These are phyloP conservation scores for Epinotia demarniana DNA, from an alignment of 2,888 invertebrate genomes.

Conservation along the genomic window DNA sequence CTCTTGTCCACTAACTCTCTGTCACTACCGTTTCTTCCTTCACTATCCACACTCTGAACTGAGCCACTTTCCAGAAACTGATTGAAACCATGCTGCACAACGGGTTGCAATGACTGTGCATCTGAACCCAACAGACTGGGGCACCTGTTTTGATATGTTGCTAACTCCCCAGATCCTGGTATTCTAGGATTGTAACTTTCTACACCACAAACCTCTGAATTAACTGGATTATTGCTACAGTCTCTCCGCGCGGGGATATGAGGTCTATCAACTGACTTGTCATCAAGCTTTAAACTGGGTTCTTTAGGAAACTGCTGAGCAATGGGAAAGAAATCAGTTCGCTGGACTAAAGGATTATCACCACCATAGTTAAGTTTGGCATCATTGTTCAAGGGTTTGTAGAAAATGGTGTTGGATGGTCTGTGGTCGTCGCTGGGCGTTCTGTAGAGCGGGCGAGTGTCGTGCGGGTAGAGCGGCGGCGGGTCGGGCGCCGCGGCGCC, in stretches of 20 bases:
- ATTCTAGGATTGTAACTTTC: constrained; percentile 68
- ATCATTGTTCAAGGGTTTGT: constrained; percentile 69
- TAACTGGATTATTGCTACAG: constrained; percentile 57
- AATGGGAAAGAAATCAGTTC: constrained; percentile 65
- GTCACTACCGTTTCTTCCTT: constrained; percentile 69
- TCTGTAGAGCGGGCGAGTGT: constrained; percentile 64
- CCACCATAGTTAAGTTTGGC: constrained; percentile 64
- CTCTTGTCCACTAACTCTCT: constrained; percentile 73
- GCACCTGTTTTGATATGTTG: constrained; percentile 72
- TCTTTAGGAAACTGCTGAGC: constrained; percentile 69
- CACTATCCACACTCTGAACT: constrained; percentile 65
- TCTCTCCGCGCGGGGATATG: constrained; percentile 62
- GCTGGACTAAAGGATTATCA: constrained; percentile 58
- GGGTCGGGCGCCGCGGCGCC: constrained; percentile 72
- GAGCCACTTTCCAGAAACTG: constrained; percentile 72
- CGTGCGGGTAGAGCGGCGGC: constrained; percentile 57
- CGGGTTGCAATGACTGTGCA: constrained; percentile 69
- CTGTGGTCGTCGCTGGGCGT: constrained; percentile 63
- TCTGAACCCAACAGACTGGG: constrained; percentile 59
- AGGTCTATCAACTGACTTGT: constrained; percentile 56
- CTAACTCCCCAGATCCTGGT: constrained; percentile 64
- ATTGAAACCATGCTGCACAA: constrained; percentile 66
- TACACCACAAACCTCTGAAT: constrained; percentile 62
- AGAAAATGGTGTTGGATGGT: constrained; percentile 63
- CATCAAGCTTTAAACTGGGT: constrained; percentile 61